phyloP scores from a whole-genome alignment of 2,888 invertebrate genomes.

The Punctoribates punctum region DNA sequence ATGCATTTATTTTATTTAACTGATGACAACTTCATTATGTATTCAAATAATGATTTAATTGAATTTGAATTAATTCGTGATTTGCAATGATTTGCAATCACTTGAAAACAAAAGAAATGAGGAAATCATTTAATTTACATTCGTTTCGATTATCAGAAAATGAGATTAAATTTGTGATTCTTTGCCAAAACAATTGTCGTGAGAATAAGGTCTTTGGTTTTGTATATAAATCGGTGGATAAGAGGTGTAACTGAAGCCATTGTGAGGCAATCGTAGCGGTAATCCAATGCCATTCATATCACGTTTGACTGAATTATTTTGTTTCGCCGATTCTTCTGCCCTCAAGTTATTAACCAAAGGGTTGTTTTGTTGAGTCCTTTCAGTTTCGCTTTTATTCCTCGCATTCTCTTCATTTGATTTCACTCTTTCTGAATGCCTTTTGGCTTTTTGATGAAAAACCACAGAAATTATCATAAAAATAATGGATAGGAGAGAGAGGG shows the following conservation, averaged over 20 bases:
- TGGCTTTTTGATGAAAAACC: not conserved
- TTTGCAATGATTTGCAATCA: no score
- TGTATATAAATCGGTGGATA: conserved; percentile 28
- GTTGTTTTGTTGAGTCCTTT: not conserved
- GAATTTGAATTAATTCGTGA: no score
- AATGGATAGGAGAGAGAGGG: not conserved
- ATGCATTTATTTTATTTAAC: no score
- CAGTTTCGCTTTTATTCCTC: not conserved
- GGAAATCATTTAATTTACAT: no score
- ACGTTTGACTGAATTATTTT: not conserved
- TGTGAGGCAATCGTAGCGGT: conserved; percentile 31
- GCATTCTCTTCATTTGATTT: not conserved
- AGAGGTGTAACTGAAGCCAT: conserved; percentile 41
- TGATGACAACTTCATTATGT: no score
- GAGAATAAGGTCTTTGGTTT: not conserved
- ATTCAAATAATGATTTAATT: no score
- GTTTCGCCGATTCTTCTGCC: not conserved
- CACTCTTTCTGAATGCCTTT: not conserved
- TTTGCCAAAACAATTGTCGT: conserved; percentile 10
- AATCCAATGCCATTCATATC: conserved; percentile 41
- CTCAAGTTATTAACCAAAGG: not conserved
- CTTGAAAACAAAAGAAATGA: no score
- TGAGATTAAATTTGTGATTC: conserved; percentile 2
- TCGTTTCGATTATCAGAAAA: not conserved
- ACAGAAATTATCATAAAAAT: conserved; percentile 16